Evolutionary conservation across 1,140 invertebrate species (phyloP).

Genomic region (Protaetia brevitarsis): DNA sequence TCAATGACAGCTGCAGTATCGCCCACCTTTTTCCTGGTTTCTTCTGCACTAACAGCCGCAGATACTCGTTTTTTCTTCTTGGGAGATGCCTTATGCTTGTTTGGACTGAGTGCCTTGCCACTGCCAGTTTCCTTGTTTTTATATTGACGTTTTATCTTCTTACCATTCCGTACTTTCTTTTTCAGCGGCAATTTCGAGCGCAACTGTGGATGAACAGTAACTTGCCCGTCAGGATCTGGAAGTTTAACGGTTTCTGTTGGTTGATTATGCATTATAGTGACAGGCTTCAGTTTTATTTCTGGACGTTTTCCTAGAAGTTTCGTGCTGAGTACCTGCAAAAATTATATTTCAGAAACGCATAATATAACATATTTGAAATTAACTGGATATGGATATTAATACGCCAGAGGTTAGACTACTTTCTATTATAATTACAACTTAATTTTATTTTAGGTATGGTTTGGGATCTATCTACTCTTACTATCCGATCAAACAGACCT

Average conservation of each 20-base stretch:
- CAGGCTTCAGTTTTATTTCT: slow-evolving; percentile 74
- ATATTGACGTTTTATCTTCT: slow-evolving; percentile 56
- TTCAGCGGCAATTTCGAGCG: slow-evolving; percentile 72
- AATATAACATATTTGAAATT: not conserved
- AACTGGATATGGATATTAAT: too few relatives aligned
- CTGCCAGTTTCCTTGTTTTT: slow-evolving; percentile 48
- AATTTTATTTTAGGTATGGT: too few relatives aligned
- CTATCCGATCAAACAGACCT: too few relatives aligned
- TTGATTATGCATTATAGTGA: slow-evolving; percentile 77
- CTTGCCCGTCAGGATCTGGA: slow-evolving; percentile 60
- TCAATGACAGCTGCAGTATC: slow-evolving; percentile 35
- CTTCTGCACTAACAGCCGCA: slow-evolving; percentile 39
- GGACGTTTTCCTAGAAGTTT: slow-evolving; percentile 72
- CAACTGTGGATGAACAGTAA: slow-evolving; percentile 69
- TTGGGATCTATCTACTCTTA: too few relatives aligned
- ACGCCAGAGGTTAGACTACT: too few relatives aligned
- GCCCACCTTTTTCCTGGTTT: slow-evolving; percentile 35
- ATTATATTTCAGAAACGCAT: not conserved
- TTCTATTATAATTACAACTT: too few relatives aligned
- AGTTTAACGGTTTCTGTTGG: slow-evolving; percentile 79
- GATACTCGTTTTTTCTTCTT: slow-evolving; percentile 44
- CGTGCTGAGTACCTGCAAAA: slow-evolving; percentile 68
- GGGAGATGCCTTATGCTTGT: slow-evolving; percentile 49
- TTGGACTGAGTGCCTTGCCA: slow-evolving; percentile 48
- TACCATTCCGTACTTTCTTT: slow-evolving; percentile 68